Conservation (phyloP, 1,140 invertebrate species). For the Hylaeus volcanicus region DNA sequence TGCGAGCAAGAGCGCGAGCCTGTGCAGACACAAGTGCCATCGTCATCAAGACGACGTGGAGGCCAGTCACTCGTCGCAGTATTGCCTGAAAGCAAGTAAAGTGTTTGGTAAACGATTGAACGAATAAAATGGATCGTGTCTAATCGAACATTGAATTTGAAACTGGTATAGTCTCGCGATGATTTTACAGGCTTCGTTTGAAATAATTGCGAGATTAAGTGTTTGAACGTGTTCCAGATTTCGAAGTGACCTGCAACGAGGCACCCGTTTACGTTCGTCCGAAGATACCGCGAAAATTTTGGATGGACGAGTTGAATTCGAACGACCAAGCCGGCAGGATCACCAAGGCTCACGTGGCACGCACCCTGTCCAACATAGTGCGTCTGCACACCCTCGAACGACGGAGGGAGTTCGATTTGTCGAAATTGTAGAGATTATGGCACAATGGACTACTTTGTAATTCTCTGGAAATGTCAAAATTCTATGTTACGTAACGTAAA, state of each 20-base stretch:
- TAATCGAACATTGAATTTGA: no score
- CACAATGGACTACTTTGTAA: no score
- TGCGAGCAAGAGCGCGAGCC: background rate
- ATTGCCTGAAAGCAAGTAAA: slow-evolving; percentile 36
- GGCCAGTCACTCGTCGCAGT: slow-evolving; percentile 20
- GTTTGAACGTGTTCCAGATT: slow-evolving; percentile 46
- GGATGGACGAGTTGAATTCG: slow-evolving; percentile 30
- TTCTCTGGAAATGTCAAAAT: no score
- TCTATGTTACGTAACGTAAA: no score
- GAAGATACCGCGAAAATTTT: slow-evolving; percentile 54
- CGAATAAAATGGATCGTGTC: no score
- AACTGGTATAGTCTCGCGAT: no score
- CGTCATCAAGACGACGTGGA: slow-evolving; percentile 14
- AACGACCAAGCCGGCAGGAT: slow-evolving; percentile 46
- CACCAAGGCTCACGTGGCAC: slow-evolving; percentile 63
- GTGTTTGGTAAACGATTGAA: no score
- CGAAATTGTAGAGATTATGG: slow-evolving; percentile 19
- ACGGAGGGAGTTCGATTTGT: slow-evolving; percentile 29
- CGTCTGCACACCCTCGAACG: slow-evolving; percentile 60
- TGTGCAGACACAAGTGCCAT: slow-evolving; percentile 6
- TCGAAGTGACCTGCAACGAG: slow-evolving; percentile 65
- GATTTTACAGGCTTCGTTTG: no score
- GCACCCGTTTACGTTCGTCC: slow-evolving; percentile 64
- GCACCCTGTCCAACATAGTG: slow-evolving; percentile 65
- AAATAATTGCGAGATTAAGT: no score